Conservation (phyloP, 1,140 invertebrate genomes). For the Pararge aegeria region DNA sequence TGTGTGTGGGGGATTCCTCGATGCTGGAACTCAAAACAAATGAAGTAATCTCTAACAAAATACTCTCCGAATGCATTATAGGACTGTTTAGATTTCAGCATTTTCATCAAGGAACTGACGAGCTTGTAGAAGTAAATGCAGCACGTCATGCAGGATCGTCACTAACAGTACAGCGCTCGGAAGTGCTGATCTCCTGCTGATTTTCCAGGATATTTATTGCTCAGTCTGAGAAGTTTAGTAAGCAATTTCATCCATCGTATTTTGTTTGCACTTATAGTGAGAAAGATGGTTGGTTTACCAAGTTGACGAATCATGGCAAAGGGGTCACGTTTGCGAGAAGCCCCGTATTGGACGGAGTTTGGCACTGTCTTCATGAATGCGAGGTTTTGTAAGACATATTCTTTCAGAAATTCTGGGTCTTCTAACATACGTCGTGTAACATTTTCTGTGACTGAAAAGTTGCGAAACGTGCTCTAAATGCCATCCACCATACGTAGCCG, state of each 20-base stretch:
- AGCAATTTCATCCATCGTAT: conserved; percentile 42
- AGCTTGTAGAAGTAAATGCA: conserved; percentile 49
- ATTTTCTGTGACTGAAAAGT: conserved; percentile 34
- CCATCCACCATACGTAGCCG: conserved; percentile 38
- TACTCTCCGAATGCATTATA: conserved; percentile 49
- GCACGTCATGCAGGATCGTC: conserved; percentile 48
- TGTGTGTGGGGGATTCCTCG: conserved; percentile 51
- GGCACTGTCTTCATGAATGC: conserved; percentile 46
- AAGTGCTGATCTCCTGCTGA: conserved; percentile 38
- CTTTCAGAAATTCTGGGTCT: conserved; percentile 39
- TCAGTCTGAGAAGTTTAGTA: conserved; percentile 41
- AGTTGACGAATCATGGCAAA: conserved; percentile 51
- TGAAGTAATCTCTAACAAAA: conserved; percentile 44
- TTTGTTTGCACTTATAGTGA: conserved; percentile 50
- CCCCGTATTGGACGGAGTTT: conserved; percentile 46
- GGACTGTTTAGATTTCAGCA: conserved; percentile 44
- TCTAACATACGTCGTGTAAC: conserved; percentile 43
- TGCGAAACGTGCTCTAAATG: conserved; percentile 40
- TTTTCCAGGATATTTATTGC: conserved; percentile 44
- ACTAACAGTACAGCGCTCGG: conserved; percentile 41
- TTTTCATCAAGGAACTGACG: conserved; percentile 41
- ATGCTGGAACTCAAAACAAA: conserved; percentile 53
- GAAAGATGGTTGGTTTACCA: conserved; percentile 46
- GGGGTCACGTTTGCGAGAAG: conserved; percentile 46
- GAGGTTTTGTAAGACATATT: conserved; percentile 38